Base-by-base conservation (phyloP, 2,888 invertebrate species). In the Nudaria mundana region DNA sequence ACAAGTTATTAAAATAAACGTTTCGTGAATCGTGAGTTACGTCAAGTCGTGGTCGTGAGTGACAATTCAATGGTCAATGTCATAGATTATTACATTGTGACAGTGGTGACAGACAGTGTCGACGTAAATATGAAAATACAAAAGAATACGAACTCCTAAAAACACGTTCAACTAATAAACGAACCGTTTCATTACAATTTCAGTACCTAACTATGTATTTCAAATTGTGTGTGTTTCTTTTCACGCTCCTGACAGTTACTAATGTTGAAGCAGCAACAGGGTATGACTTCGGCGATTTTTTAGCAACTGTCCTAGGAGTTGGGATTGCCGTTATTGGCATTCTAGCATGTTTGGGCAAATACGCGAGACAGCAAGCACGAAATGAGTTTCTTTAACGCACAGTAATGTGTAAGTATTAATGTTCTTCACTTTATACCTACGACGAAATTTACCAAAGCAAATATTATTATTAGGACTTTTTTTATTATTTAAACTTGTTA, bases 241-340 rank as follows among this genome's bases (percentile, higher is more conserved):
- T 86, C 44, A 68, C 80, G 10, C 48, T 86, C 28, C 52, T 87
- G 10, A 68, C 78, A n/a, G 67, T 84, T 15, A 76, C 64, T 24
- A 81, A 77, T 47, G 88, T 85, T 3, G 88, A 89, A 64, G 91
- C 91, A 22, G 82, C 90, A 1, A 73, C 81, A 36, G 83, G 89
- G 42, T 92, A 91, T 61, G 93, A 93, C 71, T 92, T 92, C 64
- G 93, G 93, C 1, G 93, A 93, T 71, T 92, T 92, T 47, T 63
- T 93, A 49, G 93, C 93, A 3, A 85, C 93, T 13, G 81, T 93
- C 51, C 64, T 93, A 34, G 93, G 93, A 1, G 59, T 93, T 25
- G 81, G 91, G 28, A 89, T 93, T 26, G 86, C 91, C 30, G 86
- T 90, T 15, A 68, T 92, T 42, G 92, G 92, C 58, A 89, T 93